Percentiles rank a stretch among this genome's conserved stretches.
These are phyloP conservation scores for Caenorhabditis afra DNA, from an alignment of 2,888 invertebrate genomes.

Conservation along the genomic window DNA sequence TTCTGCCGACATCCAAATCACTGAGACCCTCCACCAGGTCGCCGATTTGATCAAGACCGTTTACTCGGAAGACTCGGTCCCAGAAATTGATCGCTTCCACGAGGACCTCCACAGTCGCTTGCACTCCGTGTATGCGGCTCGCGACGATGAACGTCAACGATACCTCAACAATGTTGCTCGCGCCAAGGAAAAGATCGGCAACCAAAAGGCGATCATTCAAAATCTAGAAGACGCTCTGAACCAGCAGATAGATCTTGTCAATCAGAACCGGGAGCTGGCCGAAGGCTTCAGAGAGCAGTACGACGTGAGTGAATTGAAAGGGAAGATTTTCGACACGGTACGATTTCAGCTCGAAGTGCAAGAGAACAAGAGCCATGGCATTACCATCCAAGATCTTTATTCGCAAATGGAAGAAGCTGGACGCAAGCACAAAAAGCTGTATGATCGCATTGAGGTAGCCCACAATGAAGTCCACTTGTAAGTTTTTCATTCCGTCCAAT, in stretches of 20 bases:
- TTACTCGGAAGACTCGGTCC: not conserved
- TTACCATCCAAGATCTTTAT: too few relatives aligned
- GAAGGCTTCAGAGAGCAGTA: slow-evolving; percentile 12
- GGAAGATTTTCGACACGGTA: too few relatives aligned
- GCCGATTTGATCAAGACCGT: not conserved
- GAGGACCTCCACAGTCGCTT: too few relatives aligned
- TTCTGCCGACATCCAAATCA: not conserved
- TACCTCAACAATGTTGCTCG: too few relatives aligned
- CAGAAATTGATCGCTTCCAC: not conserved
- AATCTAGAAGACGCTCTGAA: not conserved
- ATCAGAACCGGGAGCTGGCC: slow-evolving; percentile 5
- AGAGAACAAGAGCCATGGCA: not conserved
- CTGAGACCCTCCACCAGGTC: slow-evolving; percentile 9
- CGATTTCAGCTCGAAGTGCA: slow-evolving; percentile 22
- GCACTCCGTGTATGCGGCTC: too few relatives aligned
- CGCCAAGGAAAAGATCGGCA: too few relatives aligned
- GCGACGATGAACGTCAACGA: too few relatives aligned
- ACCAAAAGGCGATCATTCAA: not conserved
- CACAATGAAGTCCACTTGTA: not conserved
- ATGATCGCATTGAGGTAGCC: too few relatives aligned
- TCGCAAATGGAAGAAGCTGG: too few relatives aligned
- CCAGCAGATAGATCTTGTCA: not conserved
- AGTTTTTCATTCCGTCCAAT: not conserved
- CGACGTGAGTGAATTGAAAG: slow-evolving; percentile 1
- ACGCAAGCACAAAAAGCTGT: not conserved